These are phyloP conservation scores for Neoitamus cyanurus DNA, from an alignment of 2,888 invertebrate genomes.

Conservation along the genomic window DNA sequence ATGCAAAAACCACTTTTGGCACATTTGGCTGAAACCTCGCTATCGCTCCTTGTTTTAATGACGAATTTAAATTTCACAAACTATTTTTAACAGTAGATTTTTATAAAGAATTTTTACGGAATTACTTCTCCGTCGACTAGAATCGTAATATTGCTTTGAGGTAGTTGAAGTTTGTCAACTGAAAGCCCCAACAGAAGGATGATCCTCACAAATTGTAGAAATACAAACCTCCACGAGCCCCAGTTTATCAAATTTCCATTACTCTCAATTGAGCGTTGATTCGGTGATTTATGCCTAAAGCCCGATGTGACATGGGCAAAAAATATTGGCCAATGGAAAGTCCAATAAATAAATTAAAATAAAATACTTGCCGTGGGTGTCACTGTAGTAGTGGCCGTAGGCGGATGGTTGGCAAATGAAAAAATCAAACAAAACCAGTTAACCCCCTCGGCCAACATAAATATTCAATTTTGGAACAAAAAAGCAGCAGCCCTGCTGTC, in stretches of 20 bases:
- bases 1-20: no score
- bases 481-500: slow-evolving; percentile 5
- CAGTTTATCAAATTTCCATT: slow-evolving; percentile 23
- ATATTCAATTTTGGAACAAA: slow-evolving; percentile 50
- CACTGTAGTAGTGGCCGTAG: slow-evolving; percentile 45
- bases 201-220: no score
- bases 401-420: slow-evolving; percentile 51
- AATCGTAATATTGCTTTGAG: no score
- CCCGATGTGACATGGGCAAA: slow-evolving; percentile 56
- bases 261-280: slow-evolving; percentile 28
- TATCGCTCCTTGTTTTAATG: no score
- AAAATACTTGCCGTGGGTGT: slow-evolving; percentile 56
- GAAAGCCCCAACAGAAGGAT: no score
- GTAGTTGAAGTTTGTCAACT: no score
- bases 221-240: no score
- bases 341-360: slow-evolving; percentile 66
- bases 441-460: slow-evolving; percentile 46
- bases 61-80: no score
- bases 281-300: slow-evolving; percentile 26
- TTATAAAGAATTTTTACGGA: no score
- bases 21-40: no score
- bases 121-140: no score
- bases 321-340: slow-evolving; percentile 62
- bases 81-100: no score
- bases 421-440: slow-evolving; percentile 43